Base-by-base conservation (phyloP, 2,113 vertebrate genomes). In the Dinomys branickii region DNA sequence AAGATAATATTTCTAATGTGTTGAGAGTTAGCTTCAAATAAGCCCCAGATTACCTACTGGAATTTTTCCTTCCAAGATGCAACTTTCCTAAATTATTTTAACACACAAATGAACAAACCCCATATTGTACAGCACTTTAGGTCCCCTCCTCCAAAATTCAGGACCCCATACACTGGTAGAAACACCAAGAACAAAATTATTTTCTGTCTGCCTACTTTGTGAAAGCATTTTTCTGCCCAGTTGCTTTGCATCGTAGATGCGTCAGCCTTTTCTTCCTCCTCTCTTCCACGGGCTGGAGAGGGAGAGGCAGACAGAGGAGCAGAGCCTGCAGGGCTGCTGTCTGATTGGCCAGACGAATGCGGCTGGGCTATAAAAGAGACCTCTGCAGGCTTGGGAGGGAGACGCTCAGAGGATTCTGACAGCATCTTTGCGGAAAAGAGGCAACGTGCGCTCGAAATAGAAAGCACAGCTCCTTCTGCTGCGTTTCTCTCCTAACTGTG, bases 321-420 rank as follows among this genome's bases (percentile, higher is more conserved):
- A 44, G 47, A 85, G 35, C 73, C 91, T 10, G 88, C 97, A 88
- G 80, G 14, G 80, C 98, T 95, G 97, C 78, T 28, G 47, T 65
- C 98, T 98, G 98, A 98, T 97, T 99, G 98, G 98, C 98, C 97
- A 97, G 58, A 1, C 0, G 1, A 44, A 1, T 59, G 59, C 69
- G 47, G 97, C 97, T 89, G 52, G 89, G 86, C 98, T 98, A 98
- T 99, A 98, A 98, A 98, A 88, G 86, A 33, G 94, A 97, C 96
- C 80, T 87, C 28, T 54, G 54, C 97, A 47, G 98, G 94, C 97
- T 96, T 30, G 20, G 41, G 85, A 56, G 58, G 1, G 0, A 95
- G 92, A 30, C 14, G 94, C 95, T 71, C 73, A 0, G 38, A 82
- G 83, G 71, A 33, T 90, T 77, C 96, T 44, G 88, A 71, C 50